A percentile compares a stretch with the other conserved stretches of the same genome.
phyloP scores from a whole-genome alignment of 2,113 vertebrate genomes.

The Pygoscelis adeliae region DNA sequence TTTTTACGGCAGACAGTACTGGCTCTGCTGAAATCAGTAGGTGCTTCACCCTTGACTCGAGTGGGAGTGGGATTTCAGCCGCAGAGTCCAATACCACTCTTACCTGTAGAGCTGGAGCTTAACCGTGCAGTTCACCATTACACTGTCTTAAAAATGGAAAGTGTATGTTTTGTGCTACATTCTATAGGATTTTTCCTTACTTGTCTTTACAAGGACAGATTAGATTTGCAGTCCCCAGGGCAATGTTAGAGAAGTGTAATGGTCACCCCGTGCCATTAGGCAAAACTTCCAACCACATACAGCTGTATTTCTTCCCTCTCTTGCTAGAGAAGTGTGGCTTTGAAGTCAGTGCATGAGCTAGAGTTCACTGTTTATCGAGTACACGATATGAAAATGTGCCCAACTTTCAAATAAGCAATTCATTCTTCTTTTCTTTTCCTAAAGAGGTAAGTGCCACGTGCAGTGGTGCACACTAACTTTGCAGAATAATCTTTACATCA shows the following conservation, averaged over 20 bases:
- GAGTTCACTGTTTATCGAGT: not conserved
- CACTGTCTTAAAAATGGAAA: not conserved
- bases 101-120: not conserved
- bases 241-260: not conserved
- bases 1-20: not conserved
- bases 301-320: not conserved
- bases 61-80: not conserved
- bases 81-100: accelerated
- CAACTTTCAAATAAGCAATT: not conserved
- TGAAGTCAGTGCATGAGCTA: not conserved
- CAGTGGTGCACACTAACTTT: not conserved
- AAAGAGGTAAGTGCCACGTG: not conserved
- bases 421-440: not conserved
- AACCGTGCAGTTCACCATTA: not conserved
- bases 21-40: not conserved
- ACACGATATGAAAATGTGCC: not conserved
- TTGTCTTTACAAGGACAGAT: not conserved
- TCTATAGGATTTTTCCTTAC: not conserved
- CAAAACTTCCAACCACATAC: not conserved
- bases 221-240: not conserved
- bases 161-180: not conserved
- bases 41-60: not conserved
- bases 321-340: not conserved
- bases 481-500: not conserved
- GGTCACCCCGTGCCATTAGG: accelerated